Evolutionary conservation across 2,797 vertebrate species (phyloP), one percentile per base, ranked within the genome.

Genomic region (Takifugu rubripes): DNA sequence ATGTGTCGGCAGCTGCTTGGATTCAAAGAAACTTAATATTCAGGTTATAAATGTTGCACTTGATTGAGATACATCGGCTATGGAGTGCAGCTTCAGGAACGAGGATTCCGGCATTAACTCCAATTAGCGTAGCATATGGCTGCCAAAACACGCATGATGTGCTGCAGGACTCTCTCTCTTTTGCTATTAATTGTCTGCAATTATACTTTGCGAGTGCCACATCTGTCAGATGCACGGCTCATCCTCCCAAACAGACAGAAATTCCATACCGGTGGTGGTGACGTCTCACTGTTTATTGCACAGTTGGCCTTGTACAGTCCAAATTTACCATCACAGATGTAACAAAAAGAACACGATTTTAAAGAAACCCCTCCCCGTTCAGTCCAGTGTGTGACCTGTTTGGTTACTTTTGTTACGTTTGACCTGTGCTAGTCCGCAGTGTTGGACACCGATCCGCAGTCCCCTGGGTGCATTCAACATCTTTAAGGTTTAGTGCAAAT

Each of bases 401-500:
- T 3, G 46, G 9, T 12, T 12, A 46, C 73, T 10, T 14, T 14
- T 5, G 10, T 14, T 40, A 40, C 36, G 36, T 40, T 40, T 40
- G 36, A 40, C 47, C 78, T 66, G 88, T 91, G 87, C 89, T 88
- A 77, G 84, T 82, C 61, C 68, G 77, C 70, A 70, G 77, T 72
- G 56, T 66, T 49, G 57, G 64, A 67, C 66, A 75, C 55, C 70
- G 54, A 52, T 78, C 69, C 74, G 47, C 53, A 16, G 48, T 62
- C 77, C 73, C 72, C 75, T 54, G 54, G 70, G 81, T 83, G 78
- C 84, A 84, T 86, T 88, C 71, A 84, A 69, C 70, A 70, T 72
- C 61, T 76, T 79, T 67, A 81, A 71, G 17, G 69, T 88, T 88
- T 96, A 97, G 95, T 97, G 95, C 96, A 98, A 96, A 93, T 94